Evolutionary conservation across 2,888 invertebrate species (phyloP).

Genomic region (Prosopocoilus inquinatus): DNA sequence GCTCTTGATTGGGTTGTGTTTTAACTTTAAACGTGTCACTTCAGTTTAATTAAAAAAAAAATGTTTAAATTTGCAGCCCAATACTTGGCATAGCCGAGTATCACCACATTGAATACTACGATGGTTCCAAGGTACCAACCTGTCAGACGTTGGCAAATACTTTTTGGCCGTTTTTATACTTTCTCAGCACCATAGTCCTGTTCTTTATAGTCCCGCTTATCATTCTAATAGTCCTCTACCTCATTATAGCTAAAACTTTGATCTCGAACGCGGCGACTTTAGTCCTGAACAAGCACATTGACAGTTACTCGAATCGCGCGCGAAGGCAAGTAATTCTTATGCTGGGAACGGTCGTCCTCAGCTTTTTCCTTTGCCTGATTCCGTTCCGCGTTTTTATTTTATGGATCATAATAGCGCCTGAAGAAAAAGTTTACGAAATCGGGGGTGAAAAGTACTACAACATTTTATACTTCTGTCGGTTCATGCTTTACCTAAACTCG

Average conservation of each 20-base stretch:
- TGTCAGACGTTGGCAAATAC: slow-evolving; percentile 79
- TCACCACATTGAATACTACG: slow-evolving; percentile 64
- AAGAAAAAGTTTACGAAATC: slow-evolving; percentile 64
- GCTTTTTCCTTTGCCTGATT: slow-evolving; percentile 85
- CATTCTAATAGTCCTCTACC: slow-evolving; percentile 76
- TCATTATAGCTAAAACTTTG: slow-evolving; percentile 79
- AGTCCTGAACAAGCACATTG: slow-evolving; percentile 69
- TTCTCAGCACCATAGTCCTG: slow-evolving; percentile 72
- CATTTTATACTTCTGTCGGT: slow-evolving; percentile 78
- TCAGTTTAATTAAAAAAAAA: too few relatives aligned
- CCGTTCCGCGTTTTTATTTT: slow-evolving; percentile 81
- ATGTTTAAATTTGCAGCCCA: slow-evolving; percentile 67
- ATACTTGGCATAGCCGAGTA: slow-evolving; percentile 76
- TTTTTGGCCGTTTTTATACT: slow-evolving; percentile 75
- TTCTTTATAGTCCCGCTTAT: slow-evolving; percentile 81
- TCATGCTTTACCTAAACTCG: slow-evolving; percentile 86
- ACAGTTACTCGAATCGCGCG: slow-evolving; percentile 69
- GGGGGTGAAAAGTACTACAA: slow-evolving; percentile 79
- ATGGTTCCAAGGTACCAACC: slow-evolving; percentile 68
- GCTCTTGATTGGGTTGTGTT: too few relatives aligned
- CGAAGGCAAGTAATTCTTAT: slow-evolving; percentile 82
- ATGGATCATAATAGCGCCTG: slow-evolving; percentile 77
- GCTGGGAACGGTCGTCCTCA: slow-evolving; percentile 82
- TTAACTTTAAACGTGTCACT: too few relatives aligned
- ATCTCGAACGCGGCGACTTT: slow-evolving; percentile 68